Evolutionary conservation across 35 echinoderm and acorn worm genomes (phyloP).

Genomic region (Ptychodera flava): DNA sequence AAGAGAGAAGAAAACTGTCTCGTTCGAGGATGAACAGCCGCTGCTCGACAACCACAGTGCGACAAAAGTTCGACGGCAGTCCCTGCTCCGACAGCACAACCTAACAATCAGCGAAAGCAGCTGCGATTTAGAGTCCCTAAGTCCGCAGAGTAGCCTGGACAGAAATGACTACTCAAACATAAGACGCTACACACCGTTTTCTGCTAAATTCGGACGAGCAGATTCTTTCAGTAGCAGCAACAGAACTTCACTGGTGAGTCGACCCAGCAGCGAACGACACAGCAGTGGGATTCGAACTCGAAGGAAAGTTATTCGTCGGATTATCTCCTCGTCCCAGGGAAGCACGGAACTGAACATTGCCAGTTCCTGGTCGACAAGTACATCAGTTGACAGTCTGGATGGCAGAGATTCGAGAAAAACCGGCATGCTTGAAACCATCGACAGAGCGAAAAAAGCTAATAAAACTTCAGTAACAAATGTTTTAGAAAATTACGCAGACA

Average conservation of each 20-base stretch:
- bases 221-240: not conserved
- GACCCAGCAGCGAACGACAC: not conserved
- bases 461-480: too few relatives aligned
- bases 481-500: too few relatives aligned
- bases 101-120: conserved; percentile 30
- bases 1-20: conserved; percentile 33
- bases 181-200: not conserved
- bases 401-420: too few relatives aligned
- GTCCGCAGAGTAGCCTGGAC: conserved; percentile 25
- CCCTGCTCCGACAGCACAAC: conserved; percentile 47
- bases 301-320: not conserved
- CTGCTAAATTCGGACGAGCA: conserved; percentile 3
- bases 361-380: too few relatives aligned
- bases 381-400: too few relatives aligned
- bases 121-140: conserved; percentile 38
- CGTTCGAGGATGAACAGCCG: conserved; percentile 15
- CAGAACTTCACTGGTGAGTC: not conserved
- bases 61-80: conserved; percentile 34
- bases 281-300: not conserved
- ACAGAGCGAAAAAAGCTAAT: too few relatives aligned
- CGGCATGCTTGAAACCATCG: too few relatives aligned
- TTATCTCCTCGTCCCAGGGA: too few relatives aligned
- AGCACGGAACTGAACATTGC: too few relatives aligned
- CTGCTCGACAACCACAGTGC: not conserved
- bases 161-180: conserved; percentile 16